These are phyloP conservation scores for human (Homo sapiens) DNA, from an alignment of 2,113 vertebrate genomes.

Conservation along the genomic window DNA sequence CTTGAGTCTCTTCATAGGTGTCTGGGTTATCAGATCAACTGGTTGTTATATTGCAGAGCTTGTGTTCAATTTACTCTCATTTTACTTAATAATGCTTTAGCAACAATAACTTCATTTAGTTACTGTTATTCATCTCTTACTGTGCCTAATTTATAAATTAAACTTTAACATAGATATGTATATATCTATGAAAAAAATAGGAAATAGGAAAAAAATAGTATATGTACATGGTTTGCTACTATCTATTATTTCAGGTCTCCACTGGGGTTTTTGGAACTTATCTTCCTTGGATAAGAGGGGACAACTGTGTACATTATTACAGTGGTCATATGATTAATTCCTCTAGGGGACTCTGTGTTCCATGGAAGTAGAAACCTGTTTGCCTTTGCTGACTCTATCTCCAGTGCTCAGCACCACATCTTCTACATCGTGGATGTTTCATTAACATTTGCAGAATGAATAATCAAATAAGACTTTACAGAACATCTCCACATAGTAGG, in stretches of 20 bases:
- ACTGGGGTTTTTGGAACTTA: background rate
- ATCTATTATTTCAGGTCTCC: background rate
- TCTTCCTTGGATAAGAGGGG: background rate
- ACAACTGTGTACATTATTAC: background rate
- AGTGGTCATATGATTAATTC: background rate
- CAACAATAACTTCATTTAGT: background rate
- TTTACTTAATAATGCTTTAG: background rate
- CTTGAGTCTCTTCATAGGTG: background rate
- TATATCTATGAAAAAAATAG: background rate
- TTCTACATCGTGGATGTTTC: background rate
- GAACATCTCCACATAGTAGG: background rate
- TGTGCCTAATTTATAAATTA: background rate
- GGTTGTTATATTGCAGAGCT: background rate
- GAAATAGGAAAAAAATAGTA: no score
- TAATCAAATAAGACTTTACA: background rate
- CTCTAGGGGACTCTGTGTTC: background rate
- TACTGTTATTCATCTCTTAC: background rate
- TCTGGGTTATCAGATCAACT: background rate
- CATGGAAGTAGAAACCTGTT: background rate
- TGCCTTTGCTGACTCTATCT: background rate
- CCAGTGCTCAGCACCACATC: background rate
- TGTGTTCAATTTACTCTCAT: background rate
- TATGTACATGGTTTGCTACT: background rate
- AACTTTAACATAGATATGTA: background rate
- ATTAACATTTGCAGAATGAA: background rate